A percentile compares a stretch with the other conserved stretches of the same genome.
Evolutionary conservation across 1,140 invertebrate genomes (phyloP).

Genomic region (Drosophila navojoa): DNA sequence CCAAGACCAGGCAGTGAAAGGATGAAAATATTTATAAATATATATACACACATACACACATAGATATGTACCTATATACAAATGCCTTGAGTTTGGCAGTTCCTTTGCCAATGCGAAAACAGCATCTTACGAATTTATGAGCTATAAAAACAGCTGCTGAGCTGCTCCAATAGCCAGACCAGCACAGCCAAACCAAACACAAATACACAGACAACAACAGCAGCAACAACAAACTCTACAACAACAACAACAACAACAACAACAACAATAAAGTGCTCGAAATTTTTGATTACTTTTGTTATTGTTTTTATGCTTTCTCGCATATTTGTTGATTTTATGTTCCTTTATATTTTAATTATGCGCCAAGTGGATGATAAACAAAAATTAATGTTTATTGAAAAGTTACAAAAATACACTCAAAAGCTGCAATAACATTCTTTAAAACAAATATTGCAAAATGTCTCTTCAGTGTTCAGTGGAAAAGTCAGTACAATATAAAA

Average conservation of each 20-base stretch:
- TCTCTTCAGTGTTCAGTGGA: background rate
- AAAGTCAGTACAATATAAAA: too few species aligned
- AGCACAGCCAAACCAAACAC: constrained; percentile 9
- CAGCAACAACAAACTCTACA: constrained; percentile 38
- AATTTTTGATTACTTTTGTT: constrained; percentile 80
- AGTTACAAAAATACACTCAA: constrained; percentile 2
- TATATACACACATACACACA: constrained; percentile 1
- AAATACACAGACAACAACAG: constrained; percentile 30
- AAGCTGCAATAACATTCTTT: background rate
- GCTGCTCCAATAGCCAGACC: background rate
- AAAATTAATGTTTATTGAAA: constrained; percentile 41
- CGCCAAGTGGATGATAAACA: constrained; percentile 73
- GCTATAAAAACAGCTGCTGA: constrained; percentile 81
- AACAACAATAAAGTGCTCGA: constrained; percentile 65
- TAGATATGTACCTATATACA: constrained; percentile 13
- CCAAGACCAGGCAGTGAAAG: constrained; percentile 62
- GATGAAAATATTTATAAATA: constrained; percentile 55
- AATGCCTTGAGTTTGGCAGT: constrained; percentile 55
- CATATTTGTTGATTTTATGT: constrained; percentile 71
- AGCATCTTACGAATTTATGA: constrained; percentile 82
- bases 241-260: constrained; percentile 15
- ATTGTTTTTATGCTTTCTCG: constrained; percentile 75
- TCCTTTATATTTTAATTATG: constrained; percentile 76
- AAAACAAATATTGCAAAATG: background rate
- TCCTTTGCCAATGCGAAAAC: constrained; percentile 62